Evolutionary conservation across 2,113 vertebrate species (phyloP), one percentile per base, ranked within the genome.

Genomic region (Gobio gobio): DNA sequence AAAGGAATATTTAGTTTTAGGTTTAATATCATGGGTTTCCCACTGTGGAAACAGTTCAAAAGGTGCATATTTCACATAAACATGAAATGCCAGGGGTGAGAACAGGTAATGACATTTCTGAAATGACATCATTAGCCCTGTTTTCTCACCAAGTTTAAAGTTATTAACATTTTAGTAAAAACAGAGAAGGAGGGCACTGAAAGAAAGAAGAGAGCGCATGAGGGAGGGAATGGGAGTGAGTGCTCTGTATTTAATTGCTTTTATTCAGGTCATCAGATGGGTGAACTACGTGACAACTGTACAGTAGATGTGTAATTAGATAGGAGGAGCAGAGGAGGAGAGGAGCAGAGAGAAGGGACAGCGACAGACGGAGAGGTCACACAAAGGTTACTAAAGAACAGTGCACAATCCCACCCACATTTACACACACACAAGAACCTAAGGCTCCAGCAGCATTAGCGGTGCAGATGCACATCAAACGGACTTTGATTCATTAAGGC

Each of bases 201-300:
- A 47, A 45, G 58, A 54, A 58, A 68, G 47, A 47, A 26, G 82
- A 70, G 40, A 80, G 78, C 2, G 14, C n/a, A 7, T 18, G 56
- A 80, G 73, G 78, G 75, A 85, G 83, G 86, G 74, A 83, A 70
- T n/a, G 49, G 59, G 40, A 83, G 51, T 20, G 76, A 81, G 86
- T 16, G 45, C 51, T 82, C 72, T 72, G 75, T 77, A 73, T 89
- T 63, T 89, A 88, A 89, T 86, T 88, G 88, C 80, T 87, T 85
- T 87, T 88, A 86, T 89, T 88, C 85, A 88, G 88, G 86, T 89
- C 86, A 86, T 89, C 85, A 83, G 78, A 81, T 76, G 74, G 86
- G 78, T 89, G 86, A 88, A 86, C 83, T 83, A 81, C 76, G 82
- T 86, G 84, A 87, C 75, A 85, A 76, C 83, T 72, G 82, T 80